These are phyloP conservation scores for Philopotamus ludificatus DNA, from an alignment of 1,140 invertebrate genomes.

Conservation along the genomic window DNA sequence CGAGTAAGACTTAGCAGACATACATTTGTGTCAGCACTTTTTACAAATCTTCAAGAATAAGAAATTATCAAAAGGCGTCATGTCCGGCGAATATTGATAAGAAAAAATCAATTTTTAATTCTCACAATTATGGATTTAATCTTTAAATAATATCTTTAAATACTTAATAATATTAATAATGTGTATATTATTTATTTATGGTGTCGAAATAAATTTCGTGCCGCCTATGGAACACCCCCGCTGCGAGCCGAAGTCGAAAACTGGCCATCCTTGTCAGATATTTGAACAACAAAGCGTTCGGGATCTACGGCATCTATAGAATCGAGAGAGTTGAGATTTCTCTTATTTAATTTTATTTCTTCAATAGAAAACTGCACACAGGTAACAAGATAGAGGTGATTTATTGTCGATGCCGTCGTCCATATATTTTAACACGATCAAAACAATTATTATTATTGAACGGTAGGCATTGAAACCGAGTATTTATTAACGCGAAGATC, in stretches of 20 bases:
- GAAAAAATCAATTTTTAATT: no score
- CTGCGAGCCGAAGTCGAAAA: conserved; percentile 4
- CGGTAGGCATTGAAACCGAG: no score
- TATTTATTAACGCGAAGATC: no score
- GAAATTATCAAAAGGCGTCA: no score
- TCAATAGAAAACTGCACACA: conserved; percentile 10
- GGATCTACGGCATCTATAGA: conserved; percentile 6
- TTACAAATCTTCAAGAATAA: no score
- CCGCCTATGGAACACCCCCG: conserved; percentile 14
- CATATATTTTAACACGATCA: no score
- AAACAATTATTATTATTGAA: no score
- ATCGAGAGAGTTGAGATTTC: not conserved
- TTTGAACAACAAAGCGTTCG: conserved; percentile 31
- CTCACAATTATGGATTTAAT: not conserved
- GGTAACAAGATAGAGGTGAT: not conserved
- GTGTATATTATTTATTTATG: not conserved
- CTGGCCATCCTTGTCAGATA: conserved; percentile 20
- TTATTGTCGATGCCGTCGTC: not conserved
- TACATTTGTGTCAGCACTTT: no score
- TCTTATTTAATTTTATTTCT: conserved; percentile 29
- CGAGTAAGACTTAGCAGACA: no score
- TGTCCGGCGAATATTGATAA: no score
- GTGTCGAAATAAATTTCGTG: not conserved
- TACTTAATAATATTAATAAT: not conserved
- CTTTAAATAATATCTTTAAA: not conserved